Conservation (phyloP, 1,140 invertebrate species). For the Melanaphis sacchari region DNA sequence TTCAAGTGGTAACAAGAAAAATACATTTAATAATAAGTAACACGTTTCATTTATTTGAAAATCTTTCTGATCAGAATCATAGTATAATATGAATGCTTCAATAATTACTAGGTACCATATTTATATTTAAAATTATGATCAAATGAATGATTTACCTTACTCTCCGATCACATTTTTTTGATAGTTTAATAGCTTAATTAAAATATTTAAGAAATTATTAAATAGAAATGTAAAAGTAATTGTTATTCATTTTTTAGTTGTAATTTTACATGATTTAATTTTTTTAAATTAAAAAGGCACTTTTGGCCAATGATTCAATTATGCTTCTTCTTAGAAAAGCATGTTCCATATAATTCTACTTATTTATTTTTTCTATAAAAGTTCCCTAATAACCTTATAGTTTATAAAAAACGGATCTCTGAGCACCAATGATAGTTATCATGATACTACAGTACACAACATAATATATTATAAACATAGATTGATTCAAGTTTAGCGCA, state of each 20-base stretch:
- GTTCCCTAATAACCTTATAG: too few relatives aligned
- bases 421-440: too few relatives aligned
- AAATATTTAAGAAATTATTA: neutral
- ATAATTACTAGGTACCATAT: neutral
- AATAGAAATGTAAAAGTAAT: neutral
- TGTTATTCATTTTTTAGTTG: neutral
- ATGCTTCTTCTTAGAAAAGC: neutral
- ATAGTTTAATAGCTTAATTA: neutral
- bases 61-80: neutral
- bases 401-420: too few relatives aligned
- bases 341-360: too few relatives aligned
- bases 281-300: slow-evolving; percentile 3
- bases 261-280: neutral
- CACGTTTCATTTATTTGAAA: neutral
- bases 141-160: neutral
- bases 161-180: neutral
- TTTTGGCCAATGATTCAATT: neutral
- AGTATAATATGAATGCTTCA: neutral
- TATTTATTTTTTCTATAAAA: too few relatives aligned
- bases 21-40: neutral
- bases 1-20: neutral
- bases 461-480: too few relatives aligned
- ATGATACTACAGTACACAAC: too few relatives aligned
- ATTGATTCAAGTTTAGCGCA: too few relatives aligned
- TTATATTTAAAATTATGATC: neutral